phyloP scores from a whole-genome alignment of 2,113 vertebrate species.

The Micronycteris hirsuta region DNA sequence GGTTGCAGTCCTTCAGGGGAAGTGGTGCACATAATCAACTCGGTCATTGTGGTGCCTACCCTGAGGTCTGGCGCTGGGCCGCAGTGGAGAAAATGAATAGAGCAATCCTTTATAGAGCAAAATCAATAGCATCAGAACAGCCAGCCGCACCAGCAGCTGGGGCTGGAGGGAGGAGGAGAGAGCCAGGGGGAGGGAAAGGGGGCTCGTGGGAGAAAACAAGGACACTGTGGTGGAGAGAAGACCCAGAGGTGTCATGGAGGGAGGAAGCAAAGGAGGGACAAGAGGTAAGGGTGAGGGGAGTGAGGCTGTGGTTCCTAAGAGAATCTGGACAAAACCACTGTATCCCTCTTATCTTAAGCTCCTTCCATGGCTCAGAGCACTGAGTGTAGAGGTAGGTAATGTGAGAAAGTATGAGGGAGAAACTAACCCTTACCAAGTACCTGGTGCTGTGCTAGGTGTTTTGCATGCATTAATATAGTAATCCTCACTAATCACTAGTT shows the following conservation, averaged over 20 bases:
- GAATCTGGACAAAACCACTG: neutral
- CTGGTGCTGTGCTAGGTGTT: neutral
- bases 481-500: neutral
- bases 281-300: neutral
- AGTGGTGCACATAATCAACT: slow-evolving; percentile 22
- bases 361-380: neutral
- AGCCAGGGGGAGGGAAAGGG: fast-evolving
- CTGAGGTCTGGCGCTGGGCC: slow-evolving; percentile 1
- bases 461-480: neutral
- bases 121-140: slow-evolving; percentile 63
- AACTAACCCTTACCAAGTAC: neutral
- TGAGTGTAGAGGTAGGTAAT: neutral
- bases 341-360: neutral
- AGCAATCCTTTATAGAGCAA: slow-evolving; percentile 54
- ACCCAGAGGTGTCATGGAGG: neutral
- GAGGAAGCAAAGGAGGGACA: neutral
- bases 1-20: slow-evolving; percentile 5
- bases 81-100: slow-evolving; percentile 62
- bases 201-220: neutral
- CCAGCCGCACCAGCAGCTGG: slow-evolving; percentile 15
- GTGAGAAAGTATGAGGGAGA: neutral
- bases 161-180: neutral
- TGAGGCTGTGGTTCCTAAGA: neutral
- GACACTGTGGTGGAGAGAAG: neutral
- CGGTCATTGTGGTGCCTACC: neutral